A percentile compares a stretch with the other conserved stretches of the same genome.
Evolutionary conservation across 2,113 vertebrate species (phyloP).

Genomic region (Psittacula cyanocephala): DNA sequence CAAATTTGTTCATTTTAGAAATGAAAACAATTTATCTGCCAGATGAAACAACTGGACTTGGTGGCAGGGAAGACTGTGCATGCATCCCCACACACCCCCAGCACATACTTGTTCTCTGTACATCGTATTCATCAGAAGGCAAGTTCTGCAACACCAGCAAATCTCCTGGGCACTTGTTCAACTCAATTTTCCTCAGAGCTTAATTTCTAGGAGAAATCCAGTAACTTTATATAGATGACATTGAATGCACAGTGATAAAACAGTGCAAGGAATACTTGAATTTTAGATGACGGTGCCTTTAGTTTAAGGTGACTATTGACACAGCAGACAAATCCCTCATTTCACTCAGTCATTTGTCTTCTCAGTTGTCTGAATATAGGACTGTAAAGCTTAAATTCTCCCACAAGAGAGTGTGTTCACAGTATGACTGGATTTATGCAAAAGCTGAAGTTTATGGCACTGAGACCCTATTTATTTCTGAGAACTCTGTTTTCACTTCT

Average conservation of each 20-base stretch:
- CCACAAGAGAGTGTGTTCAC: not conserved
- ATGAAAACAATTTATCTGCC: not conserved
- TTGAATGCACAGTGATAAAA: not conserved
- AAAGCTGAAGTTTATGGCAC: not conserved
- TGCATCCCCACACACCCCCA: rapidly evolving
- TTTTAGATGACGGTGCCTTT: not conserved
- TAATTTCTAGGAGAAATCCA: conserved; percentile 7
- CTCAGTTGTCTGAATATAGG: not conserved
- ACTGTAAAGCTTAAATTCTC: not conserved
- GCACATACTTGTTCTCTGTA: not conserved
- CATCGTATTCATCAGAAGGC: not conserved
- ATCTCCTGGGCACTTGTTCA: not conserved
- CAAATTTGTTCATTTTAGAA: not conserved
- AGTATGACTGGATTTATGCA: not conserved
- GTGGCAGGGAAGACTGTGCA: not conserved
- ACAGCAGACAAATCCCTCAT: not conserved
- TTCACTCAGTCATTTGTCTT: not conserved
- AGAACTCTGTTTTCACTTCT: not conserved
- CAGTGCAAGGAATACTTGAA: not conserved
- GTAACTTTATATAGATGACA: not conserved
- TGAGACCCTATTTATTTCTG: not conserved
- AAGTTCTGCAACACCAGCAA: not conserved
- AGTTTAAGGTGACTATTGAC: not conserved
- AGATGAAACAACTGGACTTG: not conserved
- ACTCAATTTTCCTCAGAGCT: not conserved